Evolutionary conservation across 2,797 vertebrate genomes (phyloP).

Genomic region (Karalla daura): DNA sequence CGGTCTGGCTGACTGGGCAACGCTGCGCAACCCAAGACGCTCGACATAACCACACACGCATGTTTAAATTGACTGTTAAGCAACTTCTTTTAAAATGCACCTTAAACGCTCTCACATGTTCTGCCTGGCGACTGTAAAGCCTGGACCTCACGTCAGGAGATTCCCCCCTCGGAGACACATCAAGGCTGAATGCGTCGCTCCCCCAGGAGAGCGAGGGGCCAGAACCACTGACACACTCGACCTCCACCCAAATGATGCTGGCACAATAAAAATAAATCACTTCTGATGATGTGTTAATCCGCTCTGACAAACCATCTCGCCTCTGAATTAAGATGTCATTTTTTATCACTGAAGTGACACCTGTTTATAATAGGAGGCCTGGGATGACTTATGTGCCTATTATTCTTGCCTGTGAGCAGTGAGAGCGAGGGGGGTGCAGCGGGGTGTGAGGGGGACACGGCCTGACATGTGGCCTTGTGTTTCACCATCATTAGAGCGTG

Average conservation of each 20-base stretch:
- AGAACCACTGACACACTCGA: conserved; percentile 58
- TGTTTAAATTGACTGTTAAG: conserved; percentile 14
- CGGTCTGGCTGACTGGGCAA: conserved; percentile 5
- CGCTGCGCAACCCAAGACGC: conserved; percentile 4
- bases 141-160: conserved; percentile 35
- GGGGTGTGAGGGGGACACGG: too few relatives aligned
- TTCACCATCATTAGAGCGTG: conserved; percentile 46
- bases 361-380: conserved; percentile 84
- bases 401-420: conserved; percentile 70
- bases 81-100: conserved; percentile 24
- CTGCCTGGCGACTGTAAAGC: conserved; percentile 17
- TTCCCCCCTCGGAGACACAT: conserved; percentile 52
- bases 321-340: conserved; percentile 84
- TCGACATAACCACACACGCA: background rate
- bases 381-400: conserved; percentile 79
- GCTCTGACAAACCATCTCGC: conserved; percentile 76
- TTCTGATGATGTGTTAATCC: conserved; percentile 83
- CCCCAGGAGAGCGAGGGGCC: conserved; percentile 50
- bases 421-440: conserved; percentile 47
- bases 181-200: conserved; percentile 64
- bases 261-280: conserved; percentile 81
- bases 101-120: conserved; percentile 37
- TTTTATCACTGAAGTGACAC: conserved; percentile 84
- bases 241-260: conserved; percentile 70
- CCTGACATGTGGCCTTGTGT: conserved; percentile 58